Conservation (phyloP, 1,140 invertebrate genomes). For the Eumaeus atala region DNA sequence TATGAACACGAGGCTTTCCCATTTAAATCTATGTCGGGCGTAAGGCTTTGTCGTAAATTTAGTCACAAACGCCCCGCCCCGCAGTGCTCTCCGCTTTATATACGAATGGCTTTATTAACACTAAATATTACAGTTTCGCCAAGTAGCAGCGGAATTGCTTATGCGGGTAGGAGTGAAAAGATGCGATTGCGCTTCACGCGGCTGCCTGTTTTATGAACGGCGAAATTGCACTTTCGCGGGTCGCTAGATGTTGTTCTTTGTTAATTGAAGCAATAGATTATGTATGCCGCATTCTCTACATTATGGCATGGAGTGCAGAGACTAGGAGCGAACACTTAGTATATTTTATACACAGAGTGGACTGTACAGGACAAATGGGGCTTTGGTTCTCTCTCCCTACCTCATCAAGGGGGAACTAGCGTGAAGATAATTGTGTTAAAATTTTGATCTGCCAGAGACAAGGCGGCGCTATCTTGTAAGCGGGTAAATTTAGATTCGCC, state of each 20-base stretch:
- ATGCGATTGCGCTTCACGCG: conserved; percentile 58
- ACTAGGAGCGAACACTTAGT: no score
- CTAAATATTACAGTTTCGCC: conserved; percentile 69
- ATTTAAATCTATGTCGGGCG: conserved; percentile 35
- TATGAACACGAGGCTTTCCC: conserved; percentile 21
- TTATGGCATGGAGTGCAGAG: no score
- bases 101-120: conserved; percentile 69
- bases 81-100: no score
- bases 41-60: conserved; percentile 56
- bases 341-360: no score
- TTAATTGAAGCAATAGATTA: conserved; percentile 47
- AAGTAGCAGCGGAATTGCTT: conserved; percentile 63
- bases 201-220: conserved; percentile 51
- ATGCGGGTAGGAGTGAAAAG: conserved; percentile 55
- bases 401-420: no score
- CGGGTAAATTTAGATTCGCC: conserved; percentile 25
- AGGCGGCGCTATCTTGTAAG: no score
- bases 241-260: conserved; percentile 46
- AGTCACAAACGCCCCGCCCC: conserved; percentile 18
- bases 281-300: conserved; percentile 17
- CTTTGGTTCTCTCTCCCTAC: no score
- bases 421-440: no score
- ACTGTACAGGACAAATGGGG: no score
- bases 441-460: no score
- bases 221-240: conserved; percentile 59